Evolutionary conservation across 2,888 invertebrate genomes (phyloP), one percentile per base, ranked within the genome.

Genomic region (Cyclophora punctaria): DNA sequence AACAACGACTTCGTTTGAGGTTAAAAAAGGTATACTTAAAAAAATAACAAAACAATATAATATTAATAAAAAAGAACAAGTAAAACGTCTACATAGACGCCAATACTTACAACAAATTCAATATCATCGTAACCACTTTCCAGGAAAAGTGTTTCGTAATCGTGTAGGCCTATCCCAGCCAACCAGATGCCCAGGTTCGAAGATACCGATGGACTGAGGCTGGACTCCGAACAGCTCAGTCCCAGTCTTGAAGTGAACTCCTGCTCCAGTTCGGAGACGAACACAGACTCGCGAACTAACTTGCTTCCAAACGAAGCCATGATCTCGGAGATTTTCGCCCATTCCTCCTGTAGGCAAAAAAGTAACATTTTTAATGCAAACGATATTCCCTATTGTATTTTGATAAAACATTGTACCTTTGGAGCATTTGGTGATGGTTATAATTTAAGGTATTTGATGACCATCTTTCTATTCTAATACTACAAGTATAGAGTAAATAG

Each of bases 281-380:
- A 94, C 20, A 94, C 93, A 0, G 93, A 94, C 73, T 94, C 94
- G 33, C 93, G 81, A 7, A 95, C 93, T 41, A 95, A 90, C 51
- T 94, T 95, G 59, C 94, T 95, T 55, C 97, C 97, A 73, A 98
- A 96, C 2, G 96, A 96, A 44, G 96, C 96, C 94, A 98, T 96
- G 69, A 98, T 98, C 83, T 97, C 96, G 46, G 96, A 96, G 68
- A 98, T 97, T 86, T 97, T 96, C 34, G 96, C 96, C 96, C 98
- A 98, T 87, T 98, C 98, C 83, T 97, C 96, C 84, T 95, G 93
- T 64, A 59, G 68, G 64, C 20, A 20, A 20, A 20, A 20, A 20
- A 20, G 20, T 20, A 20, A 20, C 20, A 20, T 20, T 20, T 1
- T 1, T 20, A 20, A 20, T 20, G 20, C 2, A 20, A 20, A 20